Evolutionary conservation across 2,113 vertebrate species (phyloP).

Genomic region (Jaculus jaculus): DNA sequence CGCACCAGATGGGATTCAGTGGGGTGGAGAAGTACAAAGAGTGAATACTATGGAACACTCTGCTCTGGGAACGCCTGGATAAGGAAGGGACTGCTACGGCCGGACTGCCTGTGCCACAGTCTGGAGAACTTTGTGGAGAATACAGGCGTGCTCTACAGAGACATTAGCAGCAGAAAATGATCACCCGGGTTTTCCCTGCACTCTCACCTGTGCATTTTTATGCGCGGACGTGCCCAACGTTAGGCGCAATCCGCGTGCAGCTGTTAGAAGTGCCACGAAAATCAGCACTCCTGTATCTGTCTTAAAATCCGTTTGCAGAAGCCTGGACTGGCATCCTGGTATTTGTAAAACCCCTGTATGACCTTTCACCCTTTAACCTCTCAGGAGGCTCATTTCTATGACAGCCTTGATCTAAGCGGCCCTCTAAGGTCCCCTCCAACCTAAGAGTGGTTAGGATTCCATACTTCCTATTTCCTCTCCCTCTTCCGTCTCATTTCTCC

Average conservation of each 20-base stretch:
- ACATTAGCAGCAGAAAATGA: neutral
- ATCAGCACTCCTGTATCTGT: neutral
- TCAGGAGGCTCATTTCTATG: neutral
- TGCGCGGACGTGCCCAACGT: neutral
- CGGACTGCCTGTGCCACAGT: neutral
- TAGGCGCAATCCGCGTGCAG: neutral
- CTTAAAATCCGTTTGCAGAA: neutral
- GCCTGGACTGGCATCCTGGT: neutral
- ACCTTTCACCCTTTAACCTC: neutral
- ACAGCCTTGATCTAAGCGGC: neutral
- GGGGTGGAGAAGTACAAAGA: fast-evolving
- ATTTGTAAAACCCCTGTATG: neutral
- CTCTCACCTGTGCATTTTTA: neutral
- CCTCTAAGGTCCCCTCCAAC: neutral
- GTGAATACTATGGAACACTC: neutral
- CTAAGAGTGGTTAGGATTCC: neutral
- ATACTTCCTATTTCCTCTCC: neutral
- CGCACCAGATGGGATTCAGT: neutral
- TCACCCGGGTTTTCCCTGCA: neutral
- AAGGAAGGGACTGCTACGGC: neutral
- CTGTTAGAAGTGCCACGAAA: neutral
- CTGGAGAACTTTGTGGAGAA: neutral
- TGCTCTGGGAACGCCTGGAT: neutral
- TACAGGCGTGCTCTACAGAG: neutral
- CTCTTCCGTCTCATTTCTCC: neutral